Evolutionary conservation across 2,797 vertebrate species (phyloP), one percentile per base, ranked within the genome.

Genomic region (Sciaenops ocellatus): DNA sequence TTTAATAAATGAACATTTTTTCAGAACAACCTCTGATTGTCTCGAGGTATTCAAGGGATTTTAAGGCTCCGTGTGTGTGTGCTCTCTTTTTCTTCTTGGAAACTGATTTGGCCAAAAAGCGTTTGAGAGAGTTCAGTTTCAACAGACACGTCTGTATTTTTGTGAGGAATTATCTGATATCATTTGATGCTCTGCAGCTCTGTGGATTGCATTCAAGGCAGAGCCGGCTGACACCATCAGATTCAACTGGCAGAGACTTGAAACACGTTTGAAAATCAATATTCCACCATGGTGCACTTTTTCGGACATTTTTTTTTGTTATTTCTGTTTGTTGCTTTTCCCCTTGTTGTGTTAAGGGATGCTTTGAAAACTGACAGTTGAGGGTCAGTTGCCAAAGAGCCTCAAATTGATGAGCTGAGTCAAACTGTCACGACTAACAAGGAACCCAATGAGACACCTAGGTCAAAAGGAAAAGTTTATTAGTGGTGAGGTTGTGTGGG

Each of bases 1-100:
- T n/a, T 62, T 41, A 17, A 10, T 6, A 20, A 17, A n/a, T 61
- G 17, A n/a, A 55, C 51, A 26, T 28, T 62, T 62, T 62, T 24
- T 38, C 15, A 6, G 51, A 26, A 67, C 44, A 47, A 18, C 6
- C 12, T 41, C 54, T 30, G 42, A 42, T 48, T 11, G 16, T 59
- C 46, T 66, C 26, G 38, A 68, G 56, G 65, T 67, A 70, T 73
- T 55, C 48, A 18, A 44, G 17, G 62, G 26, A 51, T 69, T 50
- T 47, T 42, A 15, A 44, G 70, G 22, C 69, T 18, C 22, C 55
- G 51, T 38, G 34, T 34, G 34, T 34, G 30, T n/a, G 30, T 13
- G 26, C 24, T 70, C 38, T 55, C 6, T 52, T 16, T 64, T 41
- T 64, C 34, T 9, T 38, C 8, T 38, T 34, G 34, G 34, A 7